These are phyloP conservation scores for Napeogenes inachia DNA, from an alignment of 2,888 invertebrate genomes.

Conservation along the genomic window DNA sequence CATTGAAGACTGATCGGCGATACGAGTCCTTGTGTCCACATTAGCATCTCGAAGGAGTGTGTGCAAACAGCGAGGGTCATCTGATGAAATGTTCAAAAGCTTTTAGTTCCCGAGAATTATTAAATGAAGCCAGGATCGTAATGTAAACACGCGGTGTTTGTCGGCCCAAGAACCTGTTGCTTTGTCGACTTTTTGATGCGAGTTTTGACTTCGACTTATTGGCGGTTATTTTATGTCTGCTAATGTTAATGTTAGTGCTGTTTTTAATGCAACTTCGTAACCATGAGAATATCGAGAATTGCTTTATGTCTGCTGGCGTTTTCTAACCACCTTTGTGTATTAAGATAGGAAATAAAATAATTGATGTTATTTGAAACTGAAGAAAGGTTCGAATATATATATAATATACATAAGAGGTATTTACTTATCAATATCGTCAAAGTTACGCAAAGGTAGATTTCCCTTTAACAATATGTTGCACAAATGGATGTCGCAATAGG, in stretches of 20 bases:
- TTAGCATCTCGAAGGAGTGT: constrained; percentile 75
- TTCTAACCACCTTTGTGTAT: too few species aligned
- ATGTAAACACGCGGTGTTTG: constrained; percentile 74
- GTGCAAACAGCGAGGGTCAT: constrained; percentile 77
- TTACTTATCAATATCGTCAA: constrained; percentile 53
- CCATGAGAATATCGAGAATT: constrained; percentile 32
- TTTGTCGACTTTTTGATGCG: constrained; percentile 72
- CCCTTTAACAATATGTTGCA: constrained; percentile 66
- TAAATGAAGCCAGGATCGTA: constrained; percentile 77
- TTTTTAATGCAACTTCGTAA: constrained; percentile 70
- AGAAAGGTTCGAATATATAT: constrained; percentile 5
- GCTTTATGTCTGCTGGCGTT: constrained; percentile 28
- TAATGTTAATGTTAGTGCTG: constrained; percentile 68
- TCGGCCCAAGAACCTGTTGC: constrained; percentile 73
- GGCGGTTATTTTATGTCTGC: constrained; percentile 74
- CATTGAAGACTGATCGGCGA: constrained; percentile 73
- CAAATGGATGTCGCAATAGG: constrained; percentile 63
- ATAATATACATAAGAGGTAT: constrained; percentile 39
- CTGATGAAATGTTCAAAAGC: constrained; percentile 78
- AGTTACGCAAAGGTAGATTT: constrained; percentile 65
- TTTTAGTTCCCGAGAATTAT: constrained; percentile 79
- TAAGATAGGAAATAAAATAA: constrained; percentile 8
- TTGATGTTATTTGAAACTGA: constrained; percentile 1
- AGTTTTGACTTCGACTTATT: constrained; percentile 60
- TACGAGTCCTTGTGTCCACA: constrained; percentile 77